Percentiles rank a stretch among this genome's conserved stretches.
phyloP scores from a whole-genome alignment of 2,888 invertebrate genomes.

The Chromoteleia sp. region DNA sequence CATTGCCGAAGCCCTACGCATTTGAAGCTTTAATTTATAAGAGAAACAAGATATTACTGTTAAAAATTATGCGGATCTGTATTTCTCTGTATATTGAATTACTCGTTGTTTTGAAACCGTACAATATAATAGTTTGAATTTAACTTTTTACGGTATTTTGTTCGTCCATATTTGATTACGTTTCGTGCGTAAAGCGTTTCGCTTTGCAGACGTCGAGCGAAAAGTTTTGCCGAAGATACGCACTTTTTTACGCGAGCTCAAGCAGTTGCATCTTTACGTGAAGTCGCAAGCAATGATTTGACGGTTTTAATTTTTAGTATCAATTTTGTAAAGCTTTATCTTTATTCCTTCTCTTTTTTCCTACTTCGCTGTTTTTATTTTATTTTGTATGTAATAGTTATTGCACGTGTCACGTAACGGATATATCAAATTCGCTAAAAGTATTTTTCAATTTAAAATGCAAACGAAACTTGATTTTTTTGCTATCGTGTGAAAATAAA shows the following conservation, averaged over 20 bases:
- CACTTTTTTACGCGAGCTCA: neutral
- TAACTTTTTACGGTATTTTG: slow-evolving; percentile 54
- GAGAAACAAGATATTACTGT: slow-evolving; percentile 62
- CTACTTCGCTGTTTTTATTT: no score
- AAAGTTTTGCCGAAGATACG: slow-evolving; percentile 32
- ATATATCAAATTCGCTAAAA: no score
- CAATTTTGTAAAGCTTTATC: no score
- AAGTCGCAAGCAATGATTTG: neutral
- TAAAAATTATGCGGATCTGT: slow-evolving; percentile 47
- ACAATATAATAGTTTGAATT: slow-evolving; percentile 63
- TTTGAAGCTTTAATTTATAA: slow-evolving; percentile 46
- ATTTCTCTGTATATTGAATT: slow-evolving; percentile 64
- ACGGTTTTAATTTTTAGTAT: no score
- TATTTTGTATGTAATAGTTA: no score
- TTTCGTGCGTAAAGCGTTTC: slow-evolving; percentile 48
- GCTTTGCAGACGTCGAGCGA: neutral
- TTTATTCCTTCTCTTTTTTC: no score
- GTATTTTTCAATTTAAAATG: no score
- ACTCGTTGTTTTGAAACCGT: slow-evolving; percentile 66
- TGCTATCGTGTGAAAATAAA: no score
- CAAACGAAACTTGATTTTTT: no score
- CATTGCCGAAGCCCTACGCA: slow-evolving; percentile 48
- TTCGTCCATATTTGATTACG: slow-evolving; percentile 64
- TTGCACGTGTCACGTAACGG: no score
- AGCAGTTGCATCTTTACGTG: neutral